A percentile compares a stretch with the other conserved stretches of the same genome.
Evolutionary conservation across 2,113 vertebrate species (phyloP).

Genomic region (Solenodon paradoxus): DNA sequence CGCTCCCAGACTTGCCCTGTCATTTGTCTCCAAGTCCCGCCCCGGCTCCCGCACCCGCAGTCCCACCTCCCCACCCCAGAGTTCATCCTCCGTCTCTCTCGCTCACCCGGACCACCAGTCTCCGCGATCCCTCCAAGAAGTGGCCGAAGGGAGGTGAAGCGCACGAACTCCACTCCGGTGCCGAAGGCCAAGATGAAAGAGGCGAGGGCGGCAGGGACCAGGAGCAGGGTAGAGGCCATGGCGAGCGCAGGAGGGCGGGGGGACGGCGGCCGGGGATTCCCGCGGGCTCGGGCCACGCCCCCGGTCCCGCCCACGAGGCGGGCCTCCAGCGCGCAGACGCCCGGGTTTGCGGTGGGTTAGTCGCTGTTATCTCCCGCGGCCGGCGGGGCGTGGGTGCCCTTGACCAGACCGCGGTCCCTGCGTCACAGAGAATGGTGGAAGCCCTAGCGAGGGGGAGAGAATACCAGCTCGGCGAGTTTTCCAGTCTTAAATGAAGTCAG

Average conservation of each 20-base stretch:
- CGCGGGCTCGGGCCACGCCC: conserved; percentile 57
- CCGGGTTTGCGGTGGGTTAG: background rate
- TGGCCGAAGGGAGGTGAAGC: conserved; percentile 71
- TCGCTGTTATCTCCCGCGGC: rapidly evolving
- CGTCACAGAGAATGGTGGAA: conserved; percentile 7
- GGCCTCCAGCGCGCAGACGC: rapidly evolving
- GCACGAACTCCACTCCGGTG: conserved; percentile 76
- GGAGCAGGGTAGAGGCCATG: conserved; percentile 61
- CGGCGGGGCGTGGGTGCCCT: rapidly evolving
- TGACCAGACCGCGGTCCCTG: rapidly evolving
- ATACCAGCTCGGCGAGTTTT: background rate
- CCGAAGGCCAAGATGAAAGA: conserved; percentile 71
- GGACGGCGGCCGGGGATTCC: conserved; percentile 31
- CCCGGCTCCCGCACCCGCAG: background rate
- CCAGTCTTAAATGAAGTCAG: background rate
- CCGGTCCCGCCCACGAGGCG: background rate
- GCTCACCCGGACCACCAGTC: conserved; percentile 43
- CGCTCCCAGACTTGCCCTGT: background rate
- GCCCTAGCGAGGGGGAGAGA: background rate
- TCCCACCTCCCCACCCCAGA: conserved; percentile 17
- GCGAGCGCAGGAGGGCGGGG: background rate
- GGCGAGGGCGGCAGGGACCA: conserved; percentile 58
- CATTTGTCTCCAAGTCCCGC: conserved; percentile 30
- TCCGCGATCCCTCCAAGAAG: conserved; percentile 49
- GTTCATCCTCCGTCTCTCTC: background rate